A percentile compares a stretch with the other conserved stretches of the same genome.
phyloP scores from a whole-genome alignment of 92 coral and sea anemone species.

The Ricordea florida region DNA sequence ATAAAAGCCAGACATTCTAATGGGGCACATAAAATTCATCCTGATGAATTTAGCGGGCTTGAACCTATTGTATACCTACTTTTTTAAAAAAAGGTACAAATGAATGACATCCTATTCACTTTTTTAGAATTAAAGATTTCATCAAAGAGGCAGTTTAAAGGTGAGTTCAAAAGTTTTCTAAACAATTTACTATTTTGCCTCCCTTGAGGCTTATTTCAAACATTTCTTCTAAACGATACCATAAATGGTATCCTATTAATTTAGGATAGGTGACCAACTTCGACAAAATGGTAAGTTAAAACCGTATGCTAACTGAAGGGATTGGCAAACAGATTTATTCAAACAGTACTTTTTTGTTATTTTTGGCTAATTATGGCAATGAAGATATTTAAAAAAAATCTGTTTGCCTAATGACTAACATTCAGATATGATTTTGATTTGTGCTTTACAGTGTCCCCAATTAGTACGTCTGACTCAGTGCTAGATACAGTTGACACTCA shows the following conservation, averaged over 20 bases:
- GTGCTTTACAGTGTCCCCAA: too few relatives aligned
- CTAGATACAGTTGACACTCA: too few relatives aligned
- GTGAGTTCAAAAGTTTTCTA: background rate
- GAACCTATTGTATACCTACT: constrained; percentile 25
- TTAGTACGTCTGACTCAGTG: too few relatives aligned
- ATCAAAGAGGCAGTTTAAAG: background rate
- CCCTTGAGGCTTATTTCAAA: background rate
- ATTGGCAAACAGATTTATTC: background rate
- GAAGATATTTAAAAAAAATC: too few relatives aligned
- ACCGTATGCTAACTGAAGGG: background rate
- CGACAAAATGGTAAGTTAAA: background rate
- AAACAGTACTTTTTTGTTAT: too few relatives aligned
- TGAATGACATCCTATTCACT: background rate
- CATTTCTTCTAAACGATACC: background rate
- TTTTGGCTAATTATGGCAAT: too few relatives aligned
- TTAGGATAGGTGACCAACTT: background rate
- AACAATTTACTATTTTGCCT: background rate
- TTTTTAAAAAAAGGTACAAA: too few relatives aligned
- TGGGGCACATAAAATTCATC: constrained; percentile 5
- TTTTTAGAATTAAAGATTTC: background rate
- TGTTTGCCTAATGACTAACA: too few relatives aligned
- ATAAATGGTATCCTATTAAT: background rate
- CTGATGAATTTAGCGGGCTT: constrained; percentile 8
- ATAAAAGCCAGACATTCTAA: constrained; percentile 39
- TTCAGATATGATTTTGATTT: too few relatives aligned